Evolutionary conservation across 2,888 invertebrate genomes (phyloP), one percentile per base, ranked within the genome.

Genomic region (Spisula subtruncata): DNA sequence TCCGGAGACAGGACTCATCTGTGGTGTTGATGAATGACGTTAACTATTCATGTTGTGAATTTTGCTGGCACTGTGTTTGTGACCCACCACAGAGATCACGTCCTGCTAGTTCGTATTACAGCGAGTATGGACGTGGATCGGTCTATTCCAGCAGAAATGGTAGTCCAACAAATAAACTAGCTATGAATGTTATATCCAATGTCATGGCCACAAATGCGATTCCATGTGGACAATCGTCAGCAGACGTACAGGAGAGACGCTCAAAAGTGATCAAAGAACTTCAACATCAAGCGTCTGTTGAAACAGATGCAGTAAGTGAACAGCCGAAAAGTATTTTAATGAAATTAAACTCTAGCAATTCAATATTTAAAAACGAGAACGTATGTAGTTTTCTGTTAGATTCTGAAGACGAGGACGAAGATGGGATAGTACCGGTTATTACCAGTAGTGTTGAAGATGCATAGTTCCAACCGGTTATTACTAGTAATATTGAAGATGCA

Each of bases 51-150:
- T 95, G 94, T 83, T 94, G 93, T 85, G 83, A 83, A 14, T 94
- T 95, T 82, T 95, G 94, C 83, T 93, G 91, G 85, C 93, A 94
- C 75, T 95, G 94, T 90, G 60, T 95, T 88, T 95, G 94, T 89
- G 94, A 95, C 83, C 93, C 94, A 1, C 94, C 94, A 4, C 86
- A 86, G 41, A 83, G 90, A 10, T 60, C 80, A 51, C 86, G 89
- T n/a, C 75, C 86, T n/a, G 84, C 81, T 0, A 82, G 81, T 56
- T 81, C 54, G 10, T 81, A 81, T 35, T 85, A 85, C 71, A 87
- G 81, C 41, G 83, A 87, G 8, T 87, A 87, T 75, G 46, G 80
- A 35, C 54, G 84, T 29, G 51, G 54, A 35, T 84, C 89, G 25
- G 79, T 86, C 16, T 51, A 75, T 84, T 84, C 81, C 35, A 25